Evolutionary conservation across 2,113 vertebrate species (phyloP), one percentile per base, ranked within the genome.

Genomic region (Gobio gobio): DNA sequence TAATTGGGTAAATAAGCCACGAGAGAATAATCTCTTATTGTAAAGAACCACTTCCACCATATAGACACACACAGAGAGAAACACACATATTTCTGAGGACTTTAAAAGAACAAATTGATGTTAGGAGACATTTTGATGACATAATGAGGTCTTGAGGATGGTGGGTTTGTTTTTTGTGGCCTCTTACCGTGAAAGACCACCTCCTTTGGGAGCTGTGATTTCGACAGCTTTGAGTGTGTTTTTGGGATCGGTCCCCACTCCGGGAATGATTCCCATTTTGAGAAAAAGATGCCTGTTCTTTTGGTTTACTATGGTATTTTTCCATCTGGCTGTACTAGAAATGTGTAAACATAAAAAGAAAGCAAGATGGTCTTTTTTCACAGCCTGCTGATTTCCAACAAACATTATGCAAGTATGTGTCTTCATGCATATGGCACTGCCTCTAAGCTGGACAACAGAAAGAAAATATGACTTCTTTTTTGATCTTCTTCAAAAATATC

Each of bases 271-370:
- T 5, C 49, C 33, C 61, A 20, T 3, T 56, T 78, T 78, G 16
- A 58, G 24, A 78, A 51, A 36, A n/a, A 77, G 13, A 56, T 79
- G 78, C 8, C 49, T n/a, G 26, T 33, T 54, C 13, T 78, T 40
- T 43, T 29, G 63, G 14, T 56, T 59, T 70, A 78, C 29, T 49
- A 20, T 77, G 5, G 61, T 58, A 54, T 18, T 26, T 45, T 59
- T 58, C 64, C 49, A 77, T 79, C 64, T 58, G 83, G 51, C 66
- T 79, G 64, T 45, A 49, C 47, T 49, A 20, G 20, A 54, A 85
- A 79, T 79, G 72, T 85, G 54, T 79, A 78, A 85, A 78, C 76
- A 78, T 85, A 40, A 70, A 22, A 77, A 61, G 63, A 10, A 18
- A 68, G 33, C 51, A 68, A 64, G 36, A 73, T 68, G 58, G 36